phyloP scores from a whole-genome alignment of 2,797 vertebrate species.

The Neosilurus mollespiculum region DNA sequence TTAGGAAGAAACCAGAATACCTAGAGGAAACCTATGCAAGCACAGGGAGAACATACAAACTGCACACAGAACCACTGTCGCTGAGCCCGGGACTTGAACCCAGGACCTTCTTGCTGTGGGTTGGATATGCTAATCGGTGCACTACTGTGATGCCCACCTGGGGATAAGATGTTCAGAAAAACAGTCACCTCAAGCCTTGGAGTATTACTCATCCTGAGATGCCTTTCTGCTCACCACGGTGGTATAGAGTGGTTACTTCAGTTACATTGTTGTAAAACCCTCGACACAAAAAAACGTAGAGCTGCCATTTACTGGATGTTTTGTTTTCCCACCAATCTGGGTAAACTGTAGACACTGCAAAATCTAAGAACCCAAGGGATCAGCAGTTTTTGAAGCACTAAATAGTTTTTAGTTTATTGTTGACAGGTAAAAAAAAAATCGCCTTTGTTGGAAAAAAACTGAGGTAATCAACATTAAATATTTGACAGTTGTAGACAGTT shows the following conservation, averaged over 20 bases:
- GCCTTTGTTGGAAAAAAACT: no score
- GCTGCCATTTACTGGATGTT: background rate
- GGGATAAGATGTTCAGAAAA: background rate
- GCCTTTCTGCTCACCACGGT: background rate
- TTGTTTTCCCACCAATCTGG: background rate
- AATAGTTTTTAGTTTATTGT: background rate
- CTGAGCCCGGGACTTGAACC: no score
- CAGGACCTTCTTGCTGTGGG: no score
- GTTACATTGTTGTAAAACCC: background rate
- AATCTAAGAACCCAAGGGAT: background rate
- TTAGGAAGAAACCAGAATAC: no score
- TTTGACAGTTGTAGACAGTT: background rate
- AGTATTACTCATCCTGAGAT: background rate
- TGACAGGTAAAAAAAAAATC: background rate
- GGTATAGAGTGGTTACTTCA: background rate
- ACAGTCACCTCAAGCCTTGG: background rate
- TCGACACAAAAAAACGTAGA: background rate
- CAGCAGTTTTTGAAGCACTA: background rate
- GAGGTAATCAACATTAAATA: background rate
- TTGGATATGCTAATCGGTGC: no score
- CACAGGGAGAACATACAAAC: no score
- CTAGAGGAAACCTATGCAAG: no score
- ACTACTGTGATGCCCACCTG: no score
- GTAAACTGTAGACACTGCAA: background rate
- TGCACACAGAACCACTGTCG: no score